Conservation (phyloP, 2,113 vertebrate genomes). For the human (Homo sapiens) region GRCh38 chr5:5981501-5982000, state of each 20-base stretch:
- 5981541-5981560: background rate
- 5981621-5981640: too few relatives aligned
- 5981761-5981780: fast-evolving
- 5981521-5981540: fast-evolving
- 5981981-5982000: slow-evolving; percentile 11
- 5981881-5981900: background rate
- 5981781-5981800: fast-evolving
- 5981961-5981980: background rate
- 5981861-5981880: background rate
- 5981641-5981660: background rate
- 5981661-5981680: too few relatives aligned
- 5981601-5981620: background rate
- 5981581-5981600: fast-evolving
- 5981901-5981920: background rate
- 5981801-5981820: background rate
- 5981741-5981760: fast-evolving
- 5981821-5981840: fast-evolving
- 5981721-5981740: background rate
- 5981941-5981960: background rate
- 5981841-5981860: fast-evolving
- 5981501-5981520: background rate
- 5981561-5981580: background rate
- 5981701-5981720: background rate
- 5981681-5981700: fast-evolving
- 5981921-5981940: background rate